Conservation (phyloP, 2,797 vertebrate species). For the Epinephelus coioides region DNA sequence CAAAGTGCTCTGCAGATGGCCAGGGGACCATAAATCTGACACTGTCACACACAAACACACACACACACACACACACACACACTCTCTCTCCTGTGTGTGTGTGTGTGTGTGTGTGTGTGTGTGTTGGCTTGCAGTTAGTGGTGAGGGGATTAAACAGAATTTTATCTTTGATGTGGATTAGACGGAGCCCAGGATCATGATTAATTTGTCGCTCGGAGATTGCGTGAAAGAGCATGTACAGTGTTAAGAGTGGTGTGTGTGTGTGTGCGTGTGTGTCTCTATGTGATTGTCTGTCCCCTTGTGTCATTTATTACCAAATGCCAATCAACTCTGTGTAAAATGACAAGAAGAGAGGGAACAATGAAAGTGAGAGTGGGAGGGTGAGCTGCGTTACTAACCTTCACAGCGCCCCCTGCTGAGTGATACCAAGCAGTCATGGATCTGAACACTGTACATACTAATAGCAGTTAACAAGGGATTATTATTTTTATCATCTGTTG, state of each 20-base stretch:
- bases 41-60: conserved; percentile 1
- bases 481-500: no score
- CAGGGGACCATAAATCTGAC: conserved; percentile 31
- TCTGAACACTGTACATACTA: not conserved
- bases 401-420: conserved; percentile 8
- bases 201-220: conserved; percentile 48
- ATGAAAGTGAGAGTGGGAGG: not conserved
- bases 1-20: conserved; percentile 53
- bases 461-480: no score
- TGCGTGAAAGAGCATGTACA: conserved; percentile 17
- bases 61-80: conserved; percentile 15
- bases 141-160: conserved; percentile 65
- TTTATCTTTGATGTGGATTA: conserved; percentile 72
- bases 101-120: conserved; percentile 34
- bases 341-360: not conserved
- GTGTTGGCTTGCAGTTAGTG: conserved; percentile 12
- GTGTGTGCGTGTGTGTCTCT: conserved; percentile 1
- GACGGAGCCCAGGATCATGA: conserved; percentile 51
- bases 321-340: conserved; percentile 15
- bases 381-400: not conserved
- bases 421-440: not conserved
- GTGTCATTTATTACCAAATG: conserved; percentile 30
- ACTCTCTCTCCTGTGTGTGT: conserved; percentile 16
- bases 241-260: not conserved
- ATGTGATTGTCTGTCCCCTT: conserved; percentile 9